These are phyloP conservation scores for Limenitis camilla DNA, from an alignment of 2,888 invertebrate species.

Conservation along the genomic window DNA sequence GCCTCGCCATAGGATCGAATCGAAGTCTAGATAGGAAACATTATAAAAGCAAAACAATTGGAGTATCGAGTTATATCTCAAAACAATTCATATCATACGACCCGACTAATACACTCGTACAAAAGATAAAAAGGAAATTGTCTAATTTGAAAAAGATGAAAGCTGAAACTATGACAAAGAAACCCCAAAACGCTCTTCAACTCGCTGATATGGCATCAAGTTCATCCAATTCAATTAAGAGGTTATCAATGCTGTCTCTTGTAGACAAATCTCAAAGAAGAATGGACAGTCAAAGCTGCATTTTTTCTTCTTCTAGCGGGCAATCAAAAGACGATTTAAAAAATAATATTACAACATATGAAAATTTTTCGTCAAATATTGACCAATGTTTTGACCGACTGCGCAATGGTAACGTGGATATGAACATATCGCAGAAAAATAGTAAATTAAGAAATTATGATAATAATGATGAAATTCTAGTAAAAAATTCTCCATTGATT, in stretches of 20 bases:
- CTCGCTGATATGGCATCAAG: conserved; percentile 66
- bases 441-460: conserved; percentile 63
- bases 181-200: conserved; percentile 66
- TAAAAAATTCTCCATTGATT: conserved; percentile 50
- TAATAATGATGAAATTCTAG: conserved; percentile 52
- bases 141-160: conserved; percentile 69
- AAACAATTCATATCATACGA: conserved; percentile 69
- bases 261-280: conserved; percentile 62
- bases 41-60: conserved; percentile 62
- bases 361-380: conserved; percentile 67
- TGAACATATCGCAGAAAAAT: conserved; percentile 43
- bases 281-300: conserved; percentile 63
- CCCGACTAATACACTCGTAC: conserved; percentile 63
- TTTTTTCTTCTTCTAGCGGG: conserved; percentile 54
- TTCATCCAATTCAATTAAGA: conserved; percentile 62
- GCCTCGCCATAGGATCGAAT: conserved; percentile 53
- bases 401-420: conserved; percentile 46
- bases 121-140: conserved; percentile 69
- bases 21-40: conserved; percentile 68
- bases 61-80: conserved; percentile 67
- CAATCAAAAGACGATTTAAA: conserved; percentile 59
- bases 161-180: conserved; percentile 63
- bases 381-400: conserved; percentile 69
- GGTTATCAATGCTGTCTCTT: conserved; percentile 63
- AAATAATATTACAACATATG: conserved; percentile 52